Percentiles rank a stretch among this genome's conserved stretches.
Evolutionary conservation across 2,113 vertebrate genomes (phyloP).

Genomic region (Pterocles orientalis): DNA sequence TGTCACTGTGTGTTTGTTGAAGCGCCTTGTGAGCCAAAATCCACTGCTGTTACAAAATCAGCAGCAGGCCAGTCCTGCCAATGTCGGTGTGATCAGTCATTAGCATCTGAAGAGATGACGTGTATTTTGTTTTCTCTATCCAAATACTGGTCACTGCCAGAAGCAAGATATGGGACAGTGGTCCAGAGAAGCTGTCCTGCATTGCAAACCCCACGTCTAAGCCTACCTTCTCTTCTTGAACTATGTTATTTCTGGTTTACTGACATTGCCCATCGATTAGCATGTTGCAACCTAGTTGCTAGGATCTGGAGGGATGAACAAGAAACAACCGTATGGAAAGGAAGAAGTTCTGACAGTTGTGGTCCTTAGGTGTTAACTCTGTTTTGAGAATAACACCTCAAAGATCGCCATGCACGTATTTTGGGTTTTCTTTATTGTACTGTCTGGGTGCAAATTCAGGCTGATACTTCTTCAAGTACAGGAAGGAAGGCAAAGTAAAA

Average conservation of each 20-base stretch:
- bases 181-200: not conserved
- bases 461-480: not conserved
- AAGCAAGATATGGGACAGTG: not conserved
- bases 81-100: rapidly evolving
- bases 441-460: not conserved
- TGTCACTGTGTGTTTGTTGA: not conserved
- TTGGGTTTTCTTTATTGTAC: not conserved
- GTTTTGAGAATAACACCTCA: not conserved
- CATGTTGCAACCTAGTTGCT: not conserved
- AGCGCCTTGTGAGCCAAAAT: not conserved
- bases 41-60: not conserved
- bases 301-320: not conserved
- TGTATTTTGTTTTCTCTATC: not conserved
- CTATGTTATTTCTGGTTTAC: not conserved
- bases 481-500: not conserved
- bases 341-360: not conserved
- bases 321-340: not conserved
- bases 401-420: not conserved
- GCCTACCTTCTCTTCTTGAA: not conserved
- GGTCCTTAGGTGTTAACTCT: not conserved
- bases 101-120: not conserved
- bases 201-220: rapidly evolving
- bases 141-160: not conserved
- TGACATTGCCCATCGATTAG: not conserved
- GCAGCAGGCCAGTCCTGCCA: not conserved